Evolutionary conservation across 2,113 vertebrate species (phyloP), one percentile per base, ranked within the genome.

Genomic region (Entelurus aequoreus): DNA sequence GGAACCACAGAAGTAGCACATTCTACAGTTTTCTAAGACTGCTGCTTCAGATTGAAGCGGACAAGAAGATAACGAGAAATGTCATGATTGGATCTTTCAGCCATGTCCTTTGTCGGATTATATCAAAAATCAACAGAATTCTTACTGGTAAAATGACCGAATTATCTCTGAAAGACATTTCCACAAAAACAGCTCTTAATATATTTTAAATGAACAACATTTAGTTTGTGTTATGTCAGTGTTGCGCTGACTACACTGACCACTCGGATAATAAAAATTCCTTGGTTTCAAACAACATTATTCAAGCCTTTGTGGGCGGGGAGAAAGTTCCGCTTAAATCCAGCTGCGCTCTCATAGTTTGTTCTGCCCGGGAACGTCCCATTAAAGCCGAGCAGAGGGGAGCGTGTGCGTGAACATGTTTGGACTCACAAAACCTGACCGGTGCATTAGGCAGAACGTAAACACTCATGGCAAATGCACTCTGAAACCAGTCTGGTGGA

Each of bases 401-500:
- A 64, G 76, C 77, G 72, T 85, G 60, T 83, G 82, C 74, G 80
- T 86, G 83, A 87, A 85, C 79, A 46, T 87, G 86, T 88, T 87
- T 88, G 78, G 74, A 85, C 84, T 86, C 60, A 28, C 28, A 46
- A 72, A 82, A 80, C 84, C 84, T 76, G 85, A 72, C 57, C 52
- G 87, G 82, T 83, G 81, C 82, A 88, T 88, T 88, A 85, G 78
- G 71, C 66, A 66, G 62, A 85, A 85, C 73, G 79, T 88, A 88
- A 88, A 90, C 84, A 88, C 62, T 60, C 62, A 44, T 56, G 60
- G 71, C 75, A 78, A 83, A 85, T 81, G 74, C 78, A 84, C 79
- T 80, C 79, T 73, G 71, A 76, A 74, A 71, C 74, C 78, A 68
- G 72, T 76, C 74, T 65, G 68, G 54, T 54, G 36, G 19, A 52